Evolutionary conservation across 1,140 invertebrate genomes (phyloP).

Genomic region (Eumaeus atala): DNA sequence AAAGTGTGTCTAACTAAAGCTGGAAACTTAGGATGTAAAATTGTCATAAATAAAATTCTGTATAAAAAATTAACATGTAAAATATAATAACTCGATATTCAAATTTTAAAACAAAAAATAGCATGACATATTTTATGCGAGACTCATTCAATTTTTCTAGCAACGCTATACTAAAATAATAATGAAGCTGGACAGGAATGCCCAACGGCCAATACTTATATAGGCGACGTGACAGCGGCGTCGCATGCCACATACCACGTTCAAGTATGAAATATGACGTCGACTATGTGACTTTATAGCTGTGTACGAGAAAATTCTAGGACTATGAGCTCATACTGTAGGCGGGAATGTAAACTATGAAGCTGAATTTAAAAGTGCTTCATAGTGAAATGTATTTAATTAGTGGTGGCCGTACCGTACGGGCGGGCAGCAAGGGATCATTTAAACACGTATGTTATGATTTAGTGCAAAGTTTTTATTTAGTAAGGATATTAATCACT

Average conservation of each 20-base stretch:
- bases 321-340: conserved; percentile 36
- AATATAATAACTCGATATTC: no score
- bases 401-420: no score
- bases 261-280: conserved; percentile 45
- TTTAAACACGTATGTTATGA: no score
- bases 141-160: conserved; percentile 24
- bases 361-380: conserved; percentile 8
- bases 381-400: no score
- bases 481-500: no score
- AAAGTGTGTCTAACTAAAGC: no score
- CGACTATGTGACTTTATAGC: conserved; percentile 35
- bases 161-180: conserved; percentile 34
- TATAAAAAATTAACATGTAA: no score
- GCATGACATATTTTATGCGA: neutral
- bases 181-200: conserved; percentile 53
- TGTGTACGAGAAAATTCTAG: conserved; percentile 41
- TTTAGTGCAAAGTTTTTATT: no score
- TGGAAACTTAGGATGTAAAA: no score
- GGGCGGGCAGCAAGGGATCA: no score
- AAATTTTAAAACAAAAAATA: neutral
- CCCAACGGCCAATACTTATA: conserved; percentile 45
- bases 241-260: conserved; percentile 45
- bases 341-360: conserved; percentile 28
- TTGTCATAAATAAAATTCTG: no score
- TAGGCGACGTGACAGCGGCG: conserved; percentile 26